A percentile compares a stretch with the other conserved stretches of the same genome.
Conservation (phyloP, 2,113 vertebrate species). For the Prinia subflava region DNA sequence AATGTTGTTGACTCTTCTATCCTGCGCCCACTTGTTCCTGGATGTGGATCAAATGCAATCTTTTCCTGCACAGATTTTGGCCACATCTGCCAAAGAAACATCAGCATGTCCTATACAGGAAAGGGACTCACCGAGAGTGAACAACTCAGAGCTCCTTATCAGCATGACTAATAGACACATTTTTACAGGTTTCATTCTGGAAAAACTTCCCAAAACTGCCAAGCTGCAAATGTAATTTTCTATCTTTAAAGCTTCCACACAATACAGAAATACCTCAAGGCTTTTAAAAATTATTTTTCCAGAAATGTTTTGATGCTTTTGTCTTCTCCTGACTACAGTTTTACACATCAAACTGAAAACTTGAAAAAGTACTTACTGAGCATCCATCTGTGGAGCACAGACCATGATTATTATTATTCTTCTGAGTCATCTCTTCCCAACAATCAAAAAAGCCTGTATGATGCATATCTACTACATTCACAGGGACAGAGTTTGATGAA, state of each 20-base stretch:
- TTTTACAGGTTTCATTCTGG: background rate
- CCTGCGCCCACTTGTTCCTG: slow-evolving; percentile 11
- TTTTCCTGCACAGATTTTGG: background rate
- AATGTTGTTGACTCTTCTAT: background rate
- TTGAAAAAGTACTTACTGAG: background rate
- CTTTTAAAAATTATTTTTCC: background rate
- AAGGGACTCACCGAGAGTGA: background rate
- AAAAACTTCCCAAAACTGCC: background rate
- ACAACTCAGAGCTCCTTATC: background rate
- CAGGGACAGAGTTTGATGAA: background rate
- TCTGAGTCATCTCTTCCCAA: background rate
- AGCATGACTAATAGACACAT: background rate
- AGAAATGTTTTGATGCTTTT: background rate
- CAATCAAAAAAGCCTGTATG: background rate
- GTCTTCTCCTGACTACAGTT: background rate
- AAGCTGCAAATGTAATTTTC: background rate
- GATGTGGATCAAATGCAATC: background rate
- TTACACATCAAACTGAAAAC: background rate
- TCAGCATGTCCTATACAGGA: slow-evolving; percentile 4
- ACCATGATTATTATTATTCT: background rate
- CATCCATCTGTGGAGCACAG: background rate
- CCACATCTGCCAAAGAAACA: background rate
- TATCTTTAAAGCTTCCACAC: background rate
- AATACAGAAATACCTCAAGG: background rate
- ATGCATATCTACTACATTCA: background rate